Evolutionary conservation across 2,888 invertebrate genomes (phyloP).

Genomic region (Nomada fabriciana): DNA sequence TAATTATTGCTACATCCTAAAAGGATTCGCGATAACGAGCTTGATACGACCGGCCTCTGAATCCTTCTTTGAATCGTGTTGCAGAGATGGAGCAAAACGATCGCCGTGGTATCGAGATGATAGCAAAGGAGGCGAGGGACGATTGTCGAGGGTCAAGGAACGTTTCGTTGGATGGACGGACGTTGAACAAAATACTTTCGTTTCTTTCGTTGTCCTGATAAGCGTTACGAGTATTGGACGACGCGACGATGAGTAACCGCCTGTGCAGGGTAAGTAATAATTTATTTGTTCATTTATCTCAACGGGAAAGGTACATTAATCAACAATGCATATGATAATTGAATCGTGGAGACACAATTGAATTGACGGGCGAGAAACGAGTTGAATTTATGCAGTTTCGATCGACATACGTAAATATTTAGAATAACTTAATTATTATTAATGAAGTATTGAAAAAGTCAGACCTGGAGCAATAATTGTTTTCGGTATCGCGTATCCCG

Average conservation of each 20-base stretch:
- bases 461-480: too few species aligned
- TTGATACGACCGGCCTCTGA: conserved; percentile 30
- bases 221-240: conserved; percentile 33
- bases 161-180: conserved; percentile 37
- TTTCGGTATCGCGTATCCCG: too few species aligned
- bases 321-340: too few species aligned
- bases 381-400: too few species aligned
- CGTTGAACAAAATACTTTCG: conserved; percentile 49
- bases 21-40: conserved; percentile 50
- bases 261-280: conserved; percentile 28
- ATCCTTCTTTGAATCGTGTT: conserved; percentile 51
- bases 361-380: too few species aligned
- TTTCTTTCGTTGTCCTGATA: conserved; percentile 35
- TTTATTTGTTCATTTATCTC: neutral
- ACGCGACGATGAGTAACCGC: neutral
- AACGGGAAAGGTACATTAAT: too few species aligned
- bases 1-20: conserved; percentile 47
- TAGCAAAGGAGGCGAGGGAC: conserved; percentile 9
- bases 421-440: too few species aligned
- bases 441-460: too few species aligned
- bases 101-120: neutral
- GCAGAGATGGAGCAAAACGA: conserved; percentile 21
- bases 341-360: too few species aligned
- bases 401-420: too few species aligned
- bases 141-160: conserved; percentile 18